phyloP scores from a whole-genome alignment of 2,888 invertebrate species.

The Andrena haemorrhoa region DNA sequence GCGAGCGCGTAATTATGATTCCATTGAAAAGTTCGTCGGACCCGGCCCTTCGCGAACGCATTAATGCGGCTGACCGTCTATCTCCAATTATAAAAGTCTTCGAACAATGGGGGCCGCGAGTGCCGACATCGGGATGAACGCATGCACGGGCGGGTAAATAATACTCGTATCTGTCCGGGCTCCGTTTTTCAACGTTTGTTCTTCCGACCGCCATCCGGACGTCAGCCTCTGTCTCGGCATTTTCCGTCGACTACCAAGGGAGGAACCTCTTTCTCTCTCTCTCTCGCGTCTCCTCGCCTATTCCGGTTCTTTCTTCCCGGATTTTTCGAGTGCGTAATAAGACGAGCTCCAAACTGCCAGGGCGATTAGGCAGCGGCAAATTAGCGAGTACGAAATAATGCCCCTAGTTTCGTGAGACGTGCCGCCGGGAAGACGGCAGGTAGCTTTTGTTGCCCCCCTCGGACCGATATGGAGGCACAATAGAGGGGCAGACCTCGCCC shows the following conservation, averaged over 20 bases:
- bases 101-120: conserved; percentile 78
- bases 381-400: conserved; percentile 48
- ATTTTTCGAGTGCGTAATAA: conserved; percentile 52
- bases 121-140: conserved; percentile 70
- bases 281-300: conserved; percentile 36
- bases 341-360: conserved; percentile 33
- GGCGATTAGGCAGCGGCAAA: conserved; percentile 43
- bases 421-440: not conserved
- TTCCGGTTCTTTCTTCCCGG: conserved; percentile 62
- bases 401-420: not conserved
- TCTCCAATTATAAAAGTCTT: conserved; percentile 80
- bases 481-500: not conserved
- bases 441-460: not conserved
- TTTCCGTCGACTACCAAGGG: conserved; percentile 54
- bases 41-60: conserved; percentile 64
- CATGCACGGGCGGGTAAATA: conserved; percentile 72
- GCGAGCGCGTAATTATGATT: conserved; percentile 76
- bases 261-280: conserved; percentile 10
- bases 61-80: conserved; percentile 74
- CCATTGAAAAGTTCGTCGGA: conserved; percentile 77
- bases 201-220: conserved; percentile 69
- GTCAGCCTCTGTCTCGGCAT: conserved; percentile 65
- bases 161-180: conserved; percentile 70
- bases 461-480: not conserved
- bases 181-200: conserved; percentile 70